Percentiles rank a stretch among this genome's conserved stretches.
Evolutionary conservation across 92 coral and sea anemone species (phyloP).

Genomic region (Nematostella vectensis): DNA sequence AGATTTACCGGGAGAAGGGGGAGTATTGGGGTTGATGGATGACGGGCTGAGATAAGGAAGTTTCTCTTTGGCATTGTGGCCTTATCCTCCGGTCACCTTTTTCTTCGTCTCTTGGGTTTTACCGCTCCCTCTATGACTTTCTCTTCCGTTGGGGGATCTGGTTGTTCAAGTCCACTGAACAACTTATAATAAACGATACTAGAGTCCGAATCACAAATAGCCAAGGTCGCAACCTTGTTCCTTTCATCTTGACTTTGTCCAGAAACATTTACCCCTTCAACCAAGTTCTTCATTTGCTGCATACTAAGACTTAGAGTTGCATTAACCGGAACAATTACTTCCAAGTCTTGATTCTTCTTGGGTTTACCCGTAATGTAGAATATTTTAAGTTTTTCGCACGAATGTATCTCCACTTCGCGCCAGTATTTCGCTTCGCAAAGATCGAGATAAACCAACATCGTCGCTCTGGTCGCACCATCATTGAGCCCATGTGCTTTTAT

Average conservation of each 20-base stretch:
- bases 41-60: too few relatives aligned
- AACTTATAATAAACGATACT: conserved; percentile 81
- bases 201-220: conserved; percentile 81
- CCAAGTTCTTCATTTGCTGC: conserved; percentile 46
- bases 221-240: conserved; percentile 42
- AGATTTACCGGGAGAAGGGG: too few relatives aligned
- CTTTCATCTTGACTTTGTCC: conserved; percentile 19
- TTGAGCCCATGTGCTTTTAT: conserved; percentile 54
- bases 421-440: conserved; percentile 85
- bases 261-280: conserved; percentile 36
- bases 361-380: conserved; percentile 85
- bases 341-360: conserved; percentile 62
- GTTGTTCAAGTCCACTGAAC: conserved; percentile 64
- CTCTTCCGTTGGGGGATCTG: conserved; percentile 65
- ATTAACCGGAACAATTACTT: conserved; percentile 61
- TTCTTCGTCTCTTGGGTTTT: background rate
- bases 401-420: conserved; percentile 69
- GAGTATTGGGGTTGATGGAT: too few relatives aligned
- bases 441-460: conserved; percentile 82
- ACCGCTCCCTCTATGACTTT: conserved; percentile 10
- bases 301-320: conserved; percentile 43
- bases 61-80: too few relatives aligned
- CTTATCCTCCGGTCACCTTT: too few relatives aligned
- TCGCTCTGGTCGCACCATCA: conserved; percentile 37
- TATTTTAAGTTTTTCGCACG: conserved; percentile 60